A percentile compares a stretch with the other conserved stretches of the same genome.
These are phyloP conservation scores for Emys orbicularis DNA, from an alignment of 2,797 vertebrate species.

Conservation along the genomic window DNA sequence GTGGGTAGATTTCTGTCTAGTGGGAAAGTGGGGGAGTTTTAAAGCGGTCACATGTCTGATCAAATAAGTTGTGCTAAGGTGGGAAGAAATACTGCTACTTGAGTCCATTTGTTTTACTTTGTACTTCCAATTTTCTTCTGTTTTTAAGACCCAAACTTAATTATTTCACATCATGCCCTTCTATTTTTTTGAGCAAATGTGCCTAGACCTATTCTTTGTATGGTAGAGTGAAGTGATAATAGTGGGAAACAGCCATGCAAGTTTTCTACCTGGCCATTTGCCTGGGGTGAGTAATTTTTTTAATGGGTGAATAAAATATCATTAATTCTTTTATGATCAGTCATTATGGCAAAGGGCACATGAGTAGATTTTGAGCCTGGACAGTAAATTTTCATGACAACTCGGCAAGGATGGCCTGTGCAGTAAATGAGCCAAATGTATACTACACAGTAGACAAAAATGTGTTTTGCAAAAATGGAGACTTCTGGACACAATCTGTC, in stretches of 20 bases:
- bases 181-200: background rate
- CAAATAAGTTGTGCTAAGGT: background rate
- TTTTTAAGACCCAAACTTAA: background rate
- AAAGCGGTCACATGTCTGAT: background rate
- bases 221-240: background rate
- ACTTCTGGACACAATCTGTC: background rate
- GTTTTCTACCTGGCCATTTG: background rate
- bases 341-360: background rate
- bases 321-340: background rate
- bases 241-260: background rate
- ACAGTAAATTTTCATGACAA: background rate
- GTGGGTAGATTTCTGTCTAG: background rate
- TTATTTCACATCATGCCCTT: background rate
- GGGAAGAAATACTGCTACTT: background rate
- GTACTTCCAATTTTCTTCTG: background rate
- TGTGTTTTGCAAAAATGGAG: background rate
- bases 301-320: background rate
- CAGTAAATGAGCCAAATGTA: background rate
- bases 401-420: background rate
- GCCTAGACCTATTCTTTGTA: background rate
- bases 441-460: background rate
- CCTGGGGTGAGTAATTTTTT: background rate
- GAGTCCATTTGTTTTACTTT: background rate
- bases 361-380: background rate
- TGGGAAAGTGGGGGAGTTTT: background rate